Evolutionary conservation across 2,888 invertebrate species (phyloP).

Genomic region (Drosophila mayaguana): DNA sequence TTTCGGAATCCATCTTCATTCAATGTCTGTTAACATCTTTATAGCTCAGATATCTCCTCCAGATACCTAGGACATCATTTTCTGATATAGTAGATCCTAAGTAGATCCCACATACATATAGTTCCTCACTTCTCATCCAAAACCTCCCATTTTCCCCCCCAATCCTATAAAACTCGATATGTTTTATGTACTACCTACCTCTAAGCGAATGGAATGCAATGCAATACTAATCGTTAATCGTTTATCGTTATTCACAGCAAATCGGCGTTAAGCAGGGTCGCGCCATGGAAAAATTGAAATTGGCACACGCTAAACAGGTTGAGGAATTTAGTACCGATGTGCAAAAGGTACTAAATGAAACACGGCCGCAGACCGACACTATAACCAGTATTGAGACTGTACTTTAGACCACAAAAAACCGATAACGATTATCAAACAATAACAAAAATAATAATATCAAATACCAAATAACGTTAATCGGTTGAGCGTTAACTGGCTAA

Average conservation of each 20-base stretch:
- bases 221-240: constrained; percentile 26
- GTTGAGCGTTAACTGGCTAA: not conserved
- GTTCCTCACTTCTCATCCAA: no score
- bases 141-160: no score
- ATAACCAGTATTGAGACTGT: constrained; percentile 85
- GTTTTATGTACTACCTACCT: not conserved
- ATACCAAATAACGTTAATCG: constrained; percentile 10
- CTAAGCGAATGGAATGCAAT: not conserved
- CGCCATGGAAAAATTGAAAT: constrained; percentile 96
- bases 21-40: no score
- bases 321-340: constrained; percentile 95
- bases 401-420: constrained; percentile 76
- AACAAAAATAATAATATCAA: constrained; percentile 5
- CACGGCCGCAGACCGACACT: constrained; percentile 76
- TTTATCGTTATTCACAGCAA: constrained; percentile 85
- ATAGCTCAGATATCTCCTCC: no score
- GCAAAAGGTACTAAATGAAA: constrained; percentile 89
- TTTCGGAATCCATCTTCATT: no score
- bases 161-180: not conserved
- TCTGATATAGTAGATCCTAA: no score
- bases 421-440: constrained; percentile 13
- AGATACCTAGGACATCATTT: no score
- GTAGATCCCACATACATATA: no score
- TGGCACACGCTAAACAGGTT: constrained; percentile 95
- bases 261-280: constrained; percentile 95